These are phyloP conservation scores for Caenorhabditis imperialis DNA, from an alignment of 2,888 invertebrate genomes.

Conservation along the genomic window DNA sequence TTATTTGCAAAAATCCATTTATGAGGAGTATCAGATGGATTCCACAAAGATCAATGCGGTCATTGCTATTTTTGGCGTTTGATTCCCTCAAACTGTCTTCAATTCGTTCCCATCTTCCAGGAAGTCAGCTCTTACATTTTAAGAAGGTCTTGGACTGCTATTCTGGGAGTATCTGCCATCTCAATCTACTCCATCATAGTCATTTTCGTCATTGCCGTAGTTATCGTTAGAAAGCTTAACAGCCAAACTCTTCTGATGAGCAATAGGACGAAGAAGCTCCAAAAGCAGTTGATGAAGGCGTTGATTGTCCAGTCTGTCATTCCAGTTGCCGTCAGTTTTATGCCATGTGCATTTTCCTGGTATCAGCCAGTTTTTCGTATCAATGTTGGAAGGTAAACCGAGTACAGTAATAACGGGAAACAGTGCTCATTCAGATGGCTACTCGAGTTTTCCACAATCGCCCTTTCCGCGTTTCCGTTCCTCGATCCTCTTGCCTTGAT, in stretches of 20 bases:
- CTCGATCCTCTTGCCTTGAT: constrained; percentile 5
- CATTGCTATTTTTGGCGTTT: neutral
- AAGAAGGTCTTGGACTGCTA: constrained; percentile 1
- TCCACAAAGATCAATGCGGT: neutral
- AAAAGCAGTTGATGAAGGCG: constrained; percentile 23
- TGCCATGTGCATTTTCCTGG: neutral
- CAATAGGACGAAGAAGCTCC: constrained; percentile 12
- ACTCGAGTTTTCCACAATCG: constrained; percentile 1
- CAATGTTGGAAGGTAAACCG: neutral
- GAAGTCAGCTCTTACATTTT: constrained; percentile 1
- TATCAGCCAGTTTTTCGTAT: neutral
- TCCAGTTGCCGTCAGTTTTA: constrained; percentile 14
- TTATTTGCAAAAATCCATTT: neutral
- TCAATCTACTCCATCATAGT: constrained; percentile 13
- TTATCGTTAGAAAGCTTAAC: constrained; percentile 8
- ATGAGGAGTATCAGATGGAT: neutral
- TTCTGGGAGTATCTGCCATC: neutral
- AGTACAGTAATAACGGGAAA: too few species aligned
- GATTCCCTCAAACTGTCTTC: too few species aligned
- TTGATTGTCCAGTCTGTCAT: constrained; percentile 18
- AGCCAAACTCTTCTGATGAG: constrained; percentile 11
- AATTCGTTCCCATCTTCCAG: neutral
- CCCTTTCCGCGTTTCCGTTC: constrained; percentile 7
- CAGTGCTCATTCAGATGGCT: constrained; percentile 9
- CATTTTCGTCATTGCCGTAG: constrained; percentile 3